These are phyloP conservation scores for Druon quercuslanigerum DNA, from an alignment of 1,140 invertebrate species.

Conservation along the genomic window DNA sequence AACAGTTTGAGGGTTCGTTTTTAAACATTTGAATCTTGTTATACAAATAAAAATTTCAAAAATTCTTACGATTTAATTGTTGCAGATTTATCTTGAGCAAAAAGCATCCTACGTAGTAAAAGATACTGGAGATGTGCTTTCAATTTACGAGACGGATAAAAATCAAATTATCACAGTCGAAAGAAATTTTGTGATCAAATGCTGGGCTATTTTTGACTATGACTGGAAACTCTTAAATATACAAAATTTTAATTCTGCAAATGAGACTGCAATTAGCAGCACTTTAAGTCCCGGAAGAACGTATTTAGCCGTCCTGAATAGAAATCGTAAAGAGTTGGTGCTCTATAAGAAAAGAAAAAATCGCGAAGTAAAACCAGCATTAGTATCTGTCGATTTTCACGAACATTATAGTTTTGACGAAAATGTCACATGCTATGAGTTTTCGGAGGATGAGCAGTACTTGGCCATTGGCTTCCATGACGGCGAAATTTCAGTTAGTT, in stretches of 20 bases:
- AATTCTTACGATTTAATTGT: background rate
- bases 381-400: slow-evolving; percentile 22
- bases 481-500: slow-evolving; percentile 68
- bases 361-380: slow-evolving; percentile 3
- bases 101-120: slow-evolving; percentile 26
- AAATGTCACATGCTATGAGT: slow-evolving; percentile 61
- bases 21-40: background rate
- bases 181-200: slow-evolving; percentile 55
- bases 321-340: slow-evolving; percentile 45
- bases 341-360: slow-evolving; percentile 33
- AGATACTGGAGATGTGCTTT: slow-evolving; percentile 55
- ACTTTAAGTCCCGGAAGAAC: slow-evolving; percentile 57
- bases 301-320: slow-evolving; percentile 59
- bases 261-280: slow-evolving; percentile 52
- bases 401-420: slow-evolving; percentile 40
- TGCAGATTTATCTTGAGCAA: background rate
- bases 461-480: slow-evolving; percentile 66
- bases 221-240: slow-evolving; percentile 48
- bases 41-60: background rate
- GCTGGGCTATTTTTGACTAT: slow-evolving; percentile 55
- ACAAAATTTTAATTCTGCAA: slow-evolving; percentile 34
- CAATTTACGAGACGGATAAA: slow-evolving; percentile 55
- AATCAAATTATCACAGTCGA: slow-evolving; percentile 59
- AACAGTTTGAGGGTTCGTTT: slow-evolving; percentile 56
- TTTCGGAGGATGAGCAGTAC: slow-evolving; percentile 66